phyloP scores from a whole-genome alignment of 2,888 invertebrate species.

The Tetheella fluctuosa region DNA sequence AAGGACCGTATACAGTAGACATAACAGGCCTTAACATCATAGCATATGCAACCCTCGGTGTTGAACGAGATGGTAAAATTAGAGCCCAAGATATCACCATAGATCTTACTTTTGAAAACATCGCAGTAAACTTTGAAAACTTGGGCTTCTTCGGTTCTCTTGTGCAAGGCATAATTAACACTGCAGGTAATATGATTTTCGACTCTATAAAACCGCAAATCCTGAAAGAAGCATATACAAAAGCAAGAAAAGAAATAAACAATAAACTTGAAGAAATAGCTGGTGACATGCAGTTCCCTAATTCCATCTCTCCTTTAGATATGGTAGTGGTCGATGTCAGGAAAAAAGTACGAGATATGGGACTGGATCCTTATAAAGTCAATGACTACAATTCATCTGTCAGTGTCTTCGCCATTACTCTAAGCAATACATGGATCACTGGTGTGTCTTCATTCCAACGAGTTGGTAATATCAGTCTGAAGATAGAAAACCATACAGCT shows the following conservation, averaged over 20 bases:
- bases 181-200: constrained; percentile 91
- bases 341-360: constrained; percentile 86
- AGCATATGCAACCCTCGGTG: constrained; percentile 88
- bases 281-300: constrained; percentile 89
- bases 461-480: constrained; percentile 89
- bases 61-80: constrained; percentile 89
- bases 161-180: constrained; percentile 90
- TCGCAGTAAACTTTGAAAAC: constrained; percentile 92
- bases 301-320: constrained; percentile 93
- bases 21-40: constrained; percentile 88
- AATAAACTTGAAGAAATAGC: constrained; percentile 88
- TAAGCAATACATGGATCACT: constrained; percentile 90
- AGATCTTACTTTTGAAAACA: constrained; percentile 90
- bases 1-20: constrained; percentile 91
- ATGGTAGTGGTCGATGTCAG: constrained; percentile 91
- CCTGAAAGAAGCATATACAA: constrained; percentile 89
- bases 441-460: constrained; percentile 93
- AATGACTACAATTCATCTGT: constrained; percentile 89
- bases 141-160: constrained; percentile 89
- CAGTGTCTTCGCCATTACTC: constrained; percentile 87
- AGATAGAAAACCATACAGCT: constrained; percentile 88
- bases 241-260: constrained; percentile 89
- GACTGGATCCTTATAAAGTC: constrained; percentile 90
- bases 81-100: constrained; percentile 91
- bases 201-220: constrained; percentile 94